Evolutionary conservation across 2,113 vertebrate species (phyloP).

Genomic region (Corvus moneduloides): DNA sequence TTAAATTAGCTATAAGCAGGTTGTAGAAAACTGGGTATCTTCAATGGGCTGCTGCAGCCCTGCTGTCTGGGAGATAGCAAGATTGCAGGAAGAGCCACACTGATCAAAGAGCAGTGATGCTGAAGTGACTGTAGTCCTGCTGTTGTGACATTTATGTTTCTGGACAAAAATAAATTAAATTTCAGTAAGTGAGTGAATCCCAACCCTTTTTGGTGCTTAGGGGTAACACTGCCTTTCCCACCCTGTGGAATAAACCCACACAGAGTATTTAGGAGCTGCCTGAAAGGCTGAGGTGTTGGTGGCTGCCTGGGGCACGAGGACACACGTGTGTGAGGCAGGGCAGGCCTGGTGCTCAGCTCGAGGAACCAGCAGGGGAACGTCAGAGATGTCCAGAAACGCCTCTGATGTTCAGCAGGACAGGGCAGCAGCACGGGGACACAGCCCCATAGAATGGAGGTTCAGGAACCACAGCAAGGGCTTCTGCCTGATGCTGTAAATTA

Average conservation of each 20-base stretch:
- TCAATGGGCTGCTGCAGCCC: fast-evolving
- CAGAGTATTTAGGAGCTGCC: neutral
- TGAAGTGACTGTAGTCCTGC: neutral
- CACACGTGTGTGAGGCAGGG: fast-evolving
- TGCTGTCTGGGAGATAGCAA: neutral
- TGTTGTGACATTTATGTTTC: neutral
- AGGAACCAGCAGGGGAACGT: neutral
- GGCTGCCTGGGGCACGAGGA: neutral
- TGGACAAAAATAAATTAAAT: neutral
- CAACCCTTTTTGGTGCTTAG: neutral
- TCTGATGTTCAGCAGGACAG: neutral
- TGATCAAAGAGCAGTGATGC: neutral
- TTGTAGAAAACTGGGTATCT: neutral
- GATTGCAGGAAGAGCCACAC: neutral
- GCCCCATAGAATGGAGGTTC: neutral
- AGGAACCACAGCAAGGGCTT: neutral
- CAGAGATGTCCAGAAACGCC: neutral
- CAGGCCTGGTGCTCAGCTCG: neutral
- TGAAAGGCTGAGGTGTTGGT: neutral
- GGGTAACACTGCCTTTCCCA: neutral
- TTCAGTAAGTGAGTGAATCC: neutral
- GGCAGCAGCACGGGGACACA: neutral
- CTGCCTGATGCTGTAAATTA: neutral
- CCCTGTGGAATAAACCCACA: neutral
- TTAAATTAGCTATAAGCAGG: neutral